phyloP scores from a whole-genome alignment of 2,113 vertebrate genomes.

The Meleagris gallopavo region DNA sequence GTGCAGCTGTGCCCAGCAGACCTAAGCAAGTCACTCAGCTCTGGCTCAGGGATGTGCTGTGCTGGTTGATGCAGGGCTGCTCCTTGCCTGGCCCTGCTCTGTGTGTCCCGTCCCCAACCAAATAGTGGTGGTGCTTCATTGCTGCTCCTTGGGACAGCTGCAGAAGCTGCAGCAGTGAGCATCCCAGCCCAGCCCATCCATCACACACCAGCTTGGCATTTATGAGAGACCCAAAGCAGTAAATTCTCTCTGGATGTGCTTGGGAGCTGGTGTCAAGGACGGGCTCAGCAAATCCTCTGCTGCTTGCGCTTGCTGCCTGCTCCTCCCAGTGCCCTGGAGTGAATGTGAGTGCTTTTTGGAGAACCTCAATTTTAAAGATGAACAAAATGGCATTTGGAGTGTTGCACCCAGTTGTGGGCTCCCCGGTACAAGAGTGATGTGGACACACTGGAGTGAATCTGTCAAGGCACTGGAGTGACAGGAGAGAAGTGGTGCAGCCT shows the following conservation, averaged over 20 bases:
- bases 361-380: background rate
- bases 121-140: background rate
- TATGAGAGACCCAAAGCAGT: background rate
- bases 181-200: background rate
- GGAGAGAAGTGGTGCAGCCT: background rate
- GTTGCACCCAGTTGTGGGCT: background rate
- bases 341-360: background rate
- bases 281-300: background rate
- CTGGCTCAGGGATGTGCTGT: accelerated
- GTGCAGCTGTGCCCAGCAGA: background rate
- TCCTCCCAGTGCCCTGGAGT: background rate
- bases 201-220: background rate
- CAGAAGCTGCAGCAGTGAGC: background rate
- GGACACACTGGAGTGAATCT: accelerated
- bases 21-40: background rate
- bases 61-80: background rate
- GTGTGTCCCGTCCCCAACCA: accelerated
- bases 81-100: no score
- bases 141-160: accelerated
- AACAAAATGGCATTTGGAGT: accelerated
- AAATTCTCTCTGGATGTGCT: background rate
- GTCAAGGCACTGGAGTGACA: accelerated
- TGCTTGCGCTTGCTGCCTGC: no score
- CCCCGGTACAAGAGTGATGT: background rate
- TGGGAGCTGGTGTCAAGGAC: accelerated